Base-by-base conservation (phyloP, 2,888 invertebrate genomes). In the Heteromyza rotundicornis region DNA sequence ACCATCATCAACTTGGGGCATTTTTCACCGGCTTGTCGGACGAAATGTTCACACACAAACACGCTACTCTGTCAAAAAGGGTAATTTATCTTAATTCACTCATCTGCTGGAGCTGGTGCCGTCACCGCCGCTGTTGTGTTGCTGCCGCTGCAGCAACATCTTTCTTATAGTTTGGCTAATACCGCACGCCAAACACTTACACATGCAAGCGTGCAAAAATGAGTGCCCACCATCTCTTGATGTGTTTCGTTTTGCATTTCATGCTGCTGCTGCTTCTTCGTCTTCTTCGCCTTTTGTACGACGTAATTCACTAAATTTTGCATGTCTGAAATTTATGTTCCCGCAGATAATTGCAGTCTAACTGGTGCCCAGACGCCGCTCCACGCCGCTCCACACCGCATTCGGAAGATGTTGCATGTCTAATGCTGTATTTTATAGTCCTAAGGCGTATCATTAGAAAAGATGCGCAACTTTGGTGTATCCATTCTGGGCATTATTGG, bases 291-390 rank as follows among this genome's bases (percentile, higher is more conserved):
- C 40, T 40, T n/a, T n/a, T 40, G 32, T 32, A 32, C 32, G n/a
- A n/a, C 32, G 12, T 32, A 32, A 32, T 40, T 40, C 12, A 40
- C 40, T 40, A n/a, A 40, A 40, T 47, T 47, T 47, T 47, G 47
- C 47, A 47, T 47, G 47, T 20, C 47, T 20, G 47, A 59, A 66
- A 66, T 69, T 65, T 68, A 69, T 68, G 59, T 64, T 57, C 62
- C 64, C 60, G 54, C 58, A 69, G 61, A 62, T 66, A 68, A 69
- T 68, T 68, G 67, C 62, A 47, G 55, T 47, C 51, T 17, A 44
- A 57, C 57, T 44, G 32, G 40, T 8, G 40, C 10, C 40, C 14
- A n/a, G 40, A n/a, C n/a, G 17, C 16, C 23, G 22, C 12, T 24
- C 24, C 12, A 23, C n/a, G n/a, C 51, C 22, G 49, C 17, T 44